These are phyloP conservation scores for Neocloeon triangulifer DNA, from an alignment of 1,140 invertebrate genomes.

Conservation along the genomic window DNA sequence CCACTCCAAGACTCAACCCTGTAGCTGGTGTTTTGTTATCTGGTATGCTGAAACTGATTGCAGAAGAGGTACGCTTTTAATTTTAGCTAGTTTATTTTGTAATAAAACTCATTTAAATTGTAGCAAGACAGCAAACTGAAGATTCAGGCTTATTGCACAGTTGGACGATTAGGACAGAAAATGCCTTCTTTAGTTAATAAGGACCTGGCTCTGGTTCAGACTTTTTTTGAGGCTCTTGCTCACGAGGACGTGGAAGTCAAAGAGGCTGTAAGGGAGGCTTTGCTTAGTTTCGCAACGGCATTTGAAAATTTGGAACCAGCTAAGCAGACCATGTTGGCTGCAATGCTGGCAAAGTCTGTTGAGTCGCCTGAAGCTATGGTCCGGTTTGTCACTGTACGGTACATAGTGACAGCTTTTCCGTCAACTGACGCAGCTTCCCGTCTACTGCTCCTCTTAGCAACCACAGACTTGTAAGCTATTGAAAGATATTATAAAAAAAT, in stretches of 20 bases:
- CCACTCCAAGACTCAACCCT: constrained; percentile 28
- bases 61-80: constrained; percentile 32
- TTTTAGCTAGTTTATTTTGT: constrained; percentile 4
- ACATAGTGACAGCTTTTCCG: constrained; percentile 58
- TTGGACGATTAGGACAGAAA: constrained; percentile 44
- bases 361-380: constrained; percentile 43
- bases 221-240: constrained; percentile 37
- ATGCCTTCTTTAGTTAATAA: constrained; percentile 44
- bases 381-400: constrained; percentile 59
- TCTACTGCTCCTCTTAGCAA: constrained; percentile 61
- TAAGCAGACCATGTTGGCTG: constrained; percentile 27
- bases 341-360: no score
- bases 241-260: constrained; percentile 26
- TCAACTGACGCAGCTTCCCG: constrained; percentile 55
- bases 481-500: no score
- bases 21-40: constrained; percentile 38
- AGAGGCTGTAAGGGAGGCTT: constrained; percentile 28
- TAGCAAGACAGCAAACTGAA: constrained; percentile 25
- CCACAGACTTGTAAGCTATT: constrained; percentile 45
- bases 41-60: constrained; percentile 43
- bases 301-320: no score
- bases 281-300: constrained; percentile 28
- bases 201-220: constrained; percentile 34
- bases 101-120: no score
- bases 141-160: constrained; percentile 47